Conservation (phyloP, 53 echinoderm and acorn worm species). For the Zoroaster sp. region DNA sequence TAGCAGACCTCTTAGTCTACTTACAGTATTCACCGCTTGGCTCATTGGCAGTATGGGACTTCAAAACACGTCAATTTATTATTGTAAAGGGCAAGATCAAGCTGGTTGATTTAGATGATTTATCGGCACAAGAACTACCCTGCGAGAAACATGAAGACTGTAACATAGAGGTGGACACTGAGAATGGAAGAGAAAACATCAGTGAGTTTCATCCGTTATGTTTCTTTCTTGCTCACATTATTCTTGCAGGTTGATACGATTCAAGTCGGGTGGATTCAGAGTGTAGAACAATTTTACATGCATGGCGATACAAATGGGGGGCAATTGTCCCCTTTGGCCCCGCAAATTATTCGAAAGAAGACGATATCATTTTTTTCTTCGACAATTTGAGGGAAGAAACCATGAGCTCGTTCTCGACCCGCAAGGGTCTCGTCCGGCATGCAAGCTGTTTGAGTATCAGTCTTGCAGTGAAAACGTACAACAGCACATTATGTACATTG, state of each 20-base stretch:
- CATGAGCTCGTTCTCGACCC: no score
- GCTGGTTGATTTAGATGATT: slow-evolving; percentile 64
- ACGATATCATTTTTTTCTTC: background rate
- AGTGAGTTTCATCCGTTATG: background rate
- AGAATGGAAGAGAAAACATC: background rate
- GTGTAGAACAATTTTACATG: background rate
- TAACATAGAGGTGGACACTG: slow-evolving; percentile 37
- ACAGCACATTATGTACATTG: no score
- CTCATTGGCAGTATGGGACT: slow-evolving; percentile 79
- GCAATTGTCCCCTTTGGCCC: no score
- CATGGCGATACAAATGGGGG: background rate
- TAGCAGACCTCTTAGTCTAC: slow-evolving; percentile 68
- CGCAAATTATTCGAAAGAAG: background rate
- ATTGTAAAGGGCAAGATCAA: slow-evolving; percentile 47
- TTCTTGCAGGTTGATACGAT: background rate
- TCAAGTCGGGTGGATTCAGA: background rate
- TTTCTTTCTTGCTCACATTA: background rate
- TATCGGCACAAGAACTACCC: slow-evolving; percentile 64
- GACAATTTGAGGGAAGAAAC: no score
- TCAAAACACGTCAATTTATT: slow-evolving; percentile 75
- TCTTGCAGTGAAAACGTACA: no score
- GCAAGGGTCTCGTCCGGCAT: no score
- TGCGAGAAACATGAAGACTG: slow-evolving; percentile 70
- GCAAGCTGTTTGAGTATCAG: no score
- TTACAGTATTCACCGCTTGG: slow-evolving; percentile 82